Base-by-base conservation (phyloP, 2,113 vertebrate species). In the Passer domesticus region DNA sequence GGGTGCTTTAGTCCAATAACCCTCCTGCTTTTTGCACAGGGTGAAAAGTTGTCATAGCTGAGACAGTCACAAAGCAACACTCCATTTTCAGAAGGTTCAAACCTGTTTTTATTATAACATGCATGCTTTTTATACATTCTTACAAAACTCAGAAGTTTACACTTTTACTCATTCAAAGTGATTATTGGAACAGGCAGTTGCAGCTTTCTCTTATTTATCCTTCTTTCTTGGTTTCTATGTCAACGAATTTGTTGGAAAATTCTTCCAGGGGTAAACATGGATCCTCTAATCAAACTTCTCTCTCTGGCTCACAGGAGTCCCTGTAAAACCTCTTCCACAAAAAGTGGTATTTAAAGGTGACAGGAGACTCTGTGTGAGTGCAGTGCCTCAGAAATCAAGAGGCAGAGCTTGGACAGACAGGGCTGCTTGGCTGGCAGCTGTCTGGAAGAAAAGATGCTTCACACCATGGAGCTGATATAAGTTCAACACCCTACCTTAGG, bases 281-380 rank as follows among this genome's bases (percentile, higher is more conserved):
- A n/a, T 58, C 13, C 33, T n/a, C 21, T n/a, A 5, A n/a, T 24
- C 56, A 58, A 35, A 58, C 33, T 35, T 15, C 33, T 10, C 33
- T 58, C 33, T 37, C 35, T n/a, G 56, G 33, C 56, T 58, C 56
- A 35, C 33, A 23, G 56, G 15, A 7, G 22, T 15, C 6, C 1
- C 55, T 58, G 33, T 23, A 23, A n/a, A 58, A n/a, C 33, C 13
- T 58, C 33, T 15, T 35, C 56, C 14, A 35, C 21, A n/a, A 58
- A 7, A 58, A 62, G 7, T 33, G 94, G 13, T 1, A 0, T 30
- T 35, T 64, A 22, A 64, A 72, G 33, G 30, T 15, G 30, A 21
- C 5, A 13, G 27, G 11, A n/a, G 66, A 8, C 33, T 64, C 31
- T 4, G 7, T 4, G 12, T 0, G 2, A 16, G 25, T 2, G 2